A percentile compares a stretch with the other conserved stretches of the same genome.
These are phyloP conservation scores for Uropetala carovei DNA, from an alignment of 2,888 invertebrate species.

Conservation along the genomic window DNA sequence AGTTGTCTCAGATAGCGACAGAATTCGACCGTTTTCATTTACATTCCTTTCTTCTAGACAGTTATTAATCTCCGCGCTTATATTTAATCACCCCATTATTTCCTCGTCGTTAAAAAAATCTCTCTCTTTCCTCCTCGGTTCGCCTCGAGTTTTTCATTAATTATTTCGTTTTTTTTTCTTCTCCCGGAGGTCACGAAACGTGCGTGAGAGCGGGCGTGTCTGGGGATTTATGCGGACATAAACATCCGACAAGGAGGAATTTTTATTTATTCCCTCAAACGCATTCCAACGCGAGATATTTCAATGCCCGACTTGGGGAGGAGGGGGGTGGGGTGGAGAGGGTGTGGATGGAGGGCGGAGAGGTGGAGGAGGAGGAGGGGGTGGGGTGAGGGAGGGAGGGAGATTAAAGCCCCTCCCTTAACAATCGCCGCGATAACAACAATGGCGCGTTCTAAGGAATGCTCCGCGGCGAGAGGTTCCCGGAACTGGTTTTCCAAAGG, in stretches of 20 bases:
- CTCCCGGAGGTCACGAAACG: background rate
- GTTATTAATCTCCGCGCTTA: no score
- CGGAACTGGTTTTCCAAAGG: background rate
- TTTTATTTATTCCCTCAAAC: background rate
- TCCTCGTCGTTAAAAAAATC: no score
- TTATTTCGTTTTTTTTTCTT: background rate
- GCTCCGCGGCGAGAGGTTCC: conserved; percentile 6
- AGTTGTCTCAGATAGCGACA: no score
- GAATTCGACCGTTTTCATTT: no score
- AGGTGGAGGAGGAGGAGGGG: no score
- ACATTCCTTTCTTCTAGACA: no score
- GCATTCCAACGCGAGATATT: background rate
- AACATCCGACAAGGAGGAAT: background rate
- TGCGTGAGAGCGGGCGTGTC: background rate
- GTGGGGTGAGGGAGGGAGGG: no score
- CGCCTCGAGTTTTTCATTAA: background rate
- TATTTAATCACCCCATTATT: no score
- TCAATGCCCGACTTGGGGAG: background rate
- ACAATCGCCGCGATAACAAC: background rate
- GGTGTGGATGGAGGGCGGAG: no score
- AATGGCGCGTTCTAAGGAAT: background rate
- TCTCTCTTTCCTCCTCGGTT: background rate
- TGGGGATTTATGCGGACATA: background rate
- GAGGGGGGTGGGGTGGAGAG: no score
- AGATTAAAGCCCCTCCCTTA: background rate